Conservation (phyloP, 2,888 invertebrate genomes). For the Orthosia incerta region DNA sequence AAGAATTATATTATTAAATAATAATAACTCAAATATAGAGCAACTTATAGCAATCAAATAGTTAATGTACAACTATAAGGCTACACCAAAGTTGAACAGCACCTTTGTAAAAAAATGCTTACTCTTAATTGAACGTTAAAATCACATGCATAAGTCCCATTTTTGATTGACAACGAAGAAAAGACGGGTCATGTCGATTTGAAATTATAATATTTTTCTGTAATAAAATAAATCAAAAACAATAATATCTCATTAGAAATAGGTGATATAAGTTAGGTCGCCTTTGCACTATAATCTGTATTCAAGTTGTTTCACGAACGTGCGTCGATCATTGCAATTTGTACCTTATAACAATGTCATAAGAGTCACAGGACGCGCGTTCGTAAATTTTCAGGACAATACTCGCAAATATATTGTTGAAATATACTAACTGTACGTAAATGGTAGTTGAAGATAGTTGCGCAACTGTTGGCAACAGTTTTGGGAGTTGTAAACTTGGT, state of each 20-base stretch:
- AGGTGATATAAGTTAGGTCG: slow-evolving; percentile 29
- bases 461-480: slow-evolving; percentile 32
- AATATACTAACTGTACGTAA: slow-evolving; percentile 23
- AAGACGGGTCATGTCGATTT: slow-evolving; percentile 20
- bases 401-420: background rate
- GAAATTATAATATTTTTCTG: background rate
- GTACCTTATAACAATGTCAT: background rate
- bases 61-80: background rate
- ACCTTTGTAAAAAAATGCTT: too few species aligned
- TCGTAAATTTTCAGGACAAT: background rate
- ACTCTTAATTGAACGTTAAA: slow-evolving; percentile 7
- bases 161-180: slow-evolving; percentile 3
- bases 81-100: background rate
- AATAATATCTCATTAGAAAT: slow-evolving; percentile 57
- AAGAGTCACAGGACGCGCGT: background rate
- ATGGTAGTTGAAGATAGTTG: slow-evolving; percentile 9
- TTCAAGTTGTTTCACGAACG: slow-evolving; percentile 1
- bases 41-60: background rate
- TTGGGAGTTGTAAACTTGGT: background rate
- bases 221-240: too few species aligned
- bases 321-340: slow-evolving; percentile 20
- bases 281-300: slow-evolving; percentile 37
- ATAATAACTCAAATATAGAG: background rate
- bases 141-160: slow-evolving; percentile 4
- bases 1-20: background rate